phyloP scores from a whole-genome alignment of 2,113 vertebrate genomes.

The Apteryx owenii region DNA sequence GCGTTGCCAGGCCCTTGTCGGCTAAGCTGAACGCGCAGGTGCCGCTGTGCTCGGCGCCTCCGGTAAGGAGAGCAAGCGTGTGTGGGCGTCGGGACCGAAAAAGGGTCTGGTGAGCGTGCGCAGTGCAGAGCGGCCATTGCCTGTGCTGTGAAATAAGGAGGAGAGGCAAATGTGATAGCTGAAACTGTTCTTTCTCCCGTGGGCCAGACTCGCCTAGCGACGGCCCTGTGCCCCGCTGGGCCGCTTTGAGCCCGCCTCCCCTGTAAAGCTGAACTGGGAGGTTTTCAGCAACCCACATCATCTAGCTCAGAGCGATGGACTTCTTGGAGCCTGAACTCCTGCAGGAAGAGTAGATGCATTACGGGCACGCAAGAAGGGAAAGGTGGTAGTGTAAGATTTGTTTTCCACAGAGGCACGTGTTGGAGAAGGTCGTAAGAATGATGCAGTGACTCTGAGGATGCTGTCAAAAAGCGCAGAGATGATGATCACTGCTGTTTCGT shows the following conservation, averaged over 20 bases:
- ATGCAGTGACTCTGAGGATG: not conserved
- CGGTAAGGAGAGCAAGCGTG: not conserved
- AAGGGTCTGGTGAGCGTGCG: not conserved
- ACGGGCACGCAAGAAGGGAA: not conserved
- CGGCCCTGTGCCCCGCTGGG: not conserved
- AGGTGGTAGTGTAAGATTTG: not conserved
- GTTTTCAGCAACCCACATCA: not conserved
- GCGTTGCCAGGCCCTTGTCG: not conserved
- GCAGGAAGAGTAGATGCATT: not conserved
- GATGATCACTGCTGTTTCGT: not conserved
- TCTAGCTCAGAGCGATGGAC: not conserved
- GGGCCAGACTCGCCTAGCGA: not conserved
- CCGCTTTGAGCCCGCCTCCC: not conserved
- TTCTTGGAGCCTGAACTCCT: not conserved
- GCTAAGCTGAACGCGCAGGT: fast-evolving
- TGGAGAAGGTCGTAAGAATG: not conserved
- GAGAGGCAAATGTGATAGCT: not conserved
- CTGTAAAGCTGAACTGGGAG: not conserved
- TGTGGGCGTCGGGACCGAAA: not conserved
- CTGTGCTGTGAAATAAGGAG: not conserved
- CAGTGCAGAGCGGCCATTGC: not conserved
- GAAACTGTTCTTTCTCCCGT: not conserved
- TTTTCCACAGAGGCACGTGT: not conserved
- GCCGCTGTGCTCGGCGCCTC: not conserved
- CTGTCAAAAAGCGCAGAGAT: not conserved